These are phyloP conservation scores for Galerucella nymphaeae DNA, from an alignment of 2,888 invertebrate species.

Conservation along the genomic window DNA sequence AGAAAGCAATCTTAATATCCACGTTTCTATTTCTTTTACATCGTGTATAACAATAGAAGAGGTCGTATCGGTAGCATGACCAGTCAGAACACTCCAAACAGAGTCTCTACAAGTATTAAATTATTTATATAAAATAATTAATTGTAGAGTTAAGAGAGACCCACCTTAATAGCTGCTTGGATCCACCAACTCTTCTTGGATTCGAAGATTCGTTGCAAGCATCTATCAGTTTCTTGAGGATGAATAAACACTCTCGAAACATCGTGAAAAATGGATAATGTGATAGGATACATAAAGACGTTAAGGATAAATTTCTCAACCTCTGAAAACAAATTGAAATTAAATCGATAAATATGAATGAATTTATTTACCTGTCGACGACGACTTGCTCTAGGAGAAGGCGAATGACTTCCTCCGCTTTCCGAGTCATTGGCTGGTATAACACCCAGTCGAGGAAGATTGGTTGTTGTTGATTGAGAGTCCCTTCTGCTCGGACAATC, in stretches of 20 bases:
- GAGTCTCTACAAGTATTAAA: conserved; percentile 77
- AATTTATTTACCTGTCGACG: conserved; percentile 74
- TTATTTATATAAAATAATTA: neutral
- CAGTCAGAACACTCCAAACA: conserved; percentile 95
- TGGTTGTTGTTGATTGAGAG: conserved; percentile 66
- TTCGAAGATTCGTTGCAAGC: conserved; percentile 96
- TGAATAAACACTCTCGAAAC: conserved; percentile 97
- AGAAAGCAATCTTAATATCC: conserved; percentile 95
- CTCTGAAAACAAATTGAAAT: conserved; percentile 69
- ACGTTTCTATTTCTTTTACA: conserved; percentile 97
- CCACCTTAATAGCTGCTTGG: conserved; percentile 86
- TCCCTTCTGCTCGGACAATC: conserved; percentile 82
- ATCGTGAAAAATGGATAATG: conserved; percentile 99
- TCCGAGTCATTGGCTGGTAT: conserved; percentile 83
- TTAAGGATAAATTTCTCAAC: conserved; percentile 91
- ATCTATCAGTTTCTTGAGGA: conserved; percentile 95
- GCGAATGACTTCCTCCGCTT: conserved; percentile 88
- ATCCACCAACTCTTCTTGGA: conserved; percentile 88
- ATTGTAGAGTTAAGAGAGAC: conserved; percentile 31
- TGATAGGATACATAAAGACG: conserved; percentile 96
- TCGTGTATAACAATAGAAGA: conserved; percentile 94
- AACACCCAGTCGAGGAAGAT: conserved; percentile 70
- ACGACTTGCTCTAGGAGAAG: conserved; percentile 84
- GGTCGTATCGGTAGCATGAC: conserved; percentile 81
- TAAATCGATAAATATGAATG: neutral